Evolutionary conservation across 2,797 vertebrate species (phyloP).

Genomic region (Triplophysa bombifrons): DNA sequence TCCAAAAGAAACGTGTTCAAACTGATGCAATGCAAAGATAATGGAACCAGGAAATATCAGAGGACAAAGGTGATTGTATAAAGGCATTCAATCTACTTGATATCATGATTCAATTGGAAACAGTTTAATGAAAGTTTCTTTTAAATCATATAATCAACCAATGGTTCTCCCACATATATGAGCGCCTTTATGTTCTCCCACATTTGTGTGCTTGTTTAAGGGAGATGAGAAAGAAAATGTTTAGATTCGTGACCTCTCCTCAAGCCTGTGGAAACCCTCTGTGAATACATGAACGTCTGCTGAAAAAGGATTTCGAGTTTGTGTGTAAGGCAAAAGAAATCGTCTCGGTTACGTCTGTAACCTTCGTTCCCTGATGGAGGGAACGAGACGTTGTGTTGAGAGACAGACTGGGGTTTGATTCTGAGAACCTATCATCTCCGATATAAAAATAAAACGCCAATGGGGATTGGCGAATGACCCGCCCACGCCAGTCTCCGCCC

Average conservation of each 20-base stretch:
- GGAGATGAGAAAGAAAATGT: not conserved
- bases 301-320: not conserved
- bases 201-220: not conserved
- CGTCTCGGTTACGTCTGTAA: too few species aligned
- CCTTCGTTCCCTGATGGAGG: too few species aligned
- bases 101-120: not conserved
- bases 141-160: slow-evolving; percentile 6
- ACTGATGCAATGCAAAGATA: slow-evolving; percentile 1
- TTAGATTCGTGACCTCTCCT: not conserved
- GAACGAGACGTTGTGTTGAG: too few species aligned
- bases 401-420: too few species aligned
- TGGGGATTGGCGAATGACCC: too few species aligned
- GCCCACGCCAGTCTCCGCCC: too few species aligned
- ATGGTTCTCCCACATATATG: not conserved
- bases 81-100: slow-evolving; percentile 24
- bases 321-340: slow-evolving; percentile 11
- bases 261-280: not conserved
- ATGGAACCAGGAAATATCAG: not conserved
- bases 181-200: not conserved
- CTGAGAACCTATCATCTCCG: too few species aligned
- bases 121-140: slow-evolving; percentile 1
- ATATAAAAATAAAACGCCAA: too few species aligned
- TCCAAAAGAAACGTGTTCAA: not conserved
- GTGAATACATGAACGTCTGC: not conserved
- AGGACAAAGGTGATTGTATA: not conserved